These are phyloP conservation scores for Eristalinus sepulchralis DNA, from an alignment of 2,888 invertebrate species.

Conservation along the genomic window DNA sequence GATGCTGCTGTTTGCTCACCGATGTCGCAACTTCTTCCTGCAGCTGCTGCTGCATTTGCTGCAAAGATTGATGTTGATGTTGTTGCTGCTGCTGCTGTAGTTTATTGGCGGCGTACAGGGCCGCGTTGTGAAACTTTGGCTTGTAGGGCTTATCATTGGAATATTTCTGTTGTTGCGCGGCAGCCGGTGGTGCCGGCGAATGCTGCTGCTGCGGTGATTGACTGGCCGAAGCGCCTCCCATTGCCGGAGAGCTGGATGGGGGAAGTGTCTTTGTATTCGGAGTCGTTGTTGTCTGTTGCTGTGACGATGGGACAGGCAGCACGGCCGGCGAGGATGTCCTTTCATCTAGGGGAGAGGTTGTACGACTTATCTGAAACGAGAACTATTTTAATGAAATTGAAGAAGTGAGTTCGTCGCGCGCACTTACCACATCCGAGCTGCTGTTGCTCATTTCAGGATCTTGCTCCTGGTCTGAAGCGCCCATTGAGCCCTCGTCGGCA, in stretches of 20 bases:
- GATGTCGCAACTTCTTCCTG: conserved; percentile 75
- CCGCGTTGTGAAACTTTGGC: conserved; percentile 88
- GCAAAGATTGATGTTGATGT: conserved; percentile 60
- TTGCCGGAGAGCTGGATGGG: conserved; percentile 74
- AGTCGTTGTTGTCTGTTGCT: conserved; percentile 73
- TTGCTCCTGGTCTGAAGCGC: conserved; percentile 84
- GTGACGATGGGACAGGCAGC: conserved; percentile 26
- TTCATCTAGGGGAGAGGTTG: conserved; percentile 79
- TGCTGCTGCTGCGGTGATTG: conserved; percentile 56
- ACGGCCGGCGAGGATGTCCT: conserved; percentile 73
- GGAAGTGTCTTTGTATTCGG: conserved; percentile 75
- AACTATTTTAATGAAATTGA: not conserved
- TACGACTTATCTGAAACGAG: conserved; percentile 77
- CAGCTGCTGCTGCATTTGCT: conserved; percentile 68
- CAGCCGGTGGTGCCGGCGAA: conserved; percentile 62
- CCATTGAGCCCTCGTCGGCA: conserved; percentile 84
- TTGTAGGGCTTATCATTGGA: conserved; percentile 85
- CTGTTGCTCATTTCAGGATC: conserved; percentile 81
- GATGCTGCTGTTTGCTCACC: conserved; percentile 70
- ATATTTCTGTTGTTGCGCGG: conserved; percentile 77
- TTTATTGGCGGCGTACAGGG: conserved; percentile 79
- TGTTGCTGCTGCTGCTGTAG: conserved; percentile 69
- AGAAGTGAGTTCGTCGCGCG: not conserved
- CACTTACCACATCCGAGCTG: conserved; percentile 79
- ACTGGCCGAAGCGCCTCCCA: conserved; percentile 74